Conservation (phyloP, 2,113 vertebrate species). For the Pogona vitticeps region DNA sequence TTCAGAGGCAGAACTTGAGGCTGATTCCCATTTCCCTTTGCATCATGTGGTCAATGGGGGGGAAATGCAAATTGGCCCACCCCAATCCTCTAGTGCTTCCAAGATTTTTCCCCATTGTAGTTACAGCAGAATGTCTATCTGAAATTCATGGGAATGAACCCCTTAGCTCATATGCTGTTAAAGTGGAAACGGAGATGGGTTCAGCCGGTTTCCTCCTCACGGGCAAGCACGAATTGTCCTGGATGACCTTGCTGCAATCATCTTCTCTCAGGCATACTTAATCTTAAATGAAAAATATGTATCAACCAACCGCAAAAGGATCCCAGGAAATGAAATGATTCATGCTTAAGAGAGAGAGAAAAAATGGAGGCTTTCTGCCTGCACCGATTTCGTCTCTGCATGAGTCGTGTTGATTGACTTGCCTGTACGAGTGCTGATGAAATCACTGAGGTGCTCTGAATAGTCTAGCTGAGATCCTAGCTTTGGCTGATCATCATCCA, state of each 20-base stretch:
- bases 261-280: neutral
- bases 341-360: neutral
- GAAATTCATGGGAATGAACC: too few relatives aligned
- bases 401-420: neutral
- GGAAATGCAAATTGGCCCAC: too few relatives aligned
- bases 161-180: neutral
- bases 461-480: neutral
- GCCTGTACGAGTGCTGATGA: neutral
- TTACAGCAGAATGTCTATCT: too few relatives aligned
- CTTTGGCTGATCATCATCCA: neutral
- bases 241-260: neutral
- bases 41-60: too few relatives aligned
- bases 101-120: too few relatives aligned
- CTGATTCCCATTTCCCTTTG: too few relatives aligned
- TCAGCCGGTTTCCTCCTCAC: neutral
- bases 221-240: neutral
- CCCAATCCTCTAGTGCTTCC: too few relatives aligned
- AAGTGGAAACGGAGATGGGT: neutral
- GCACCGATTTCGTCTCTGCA: too few relatives aligned
- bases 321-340: neutral
- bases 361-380: too few relatives aligned
- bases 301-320: neutral
- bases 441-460: too few relatives aligned
- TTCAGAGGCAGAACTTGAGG: too few relatives aligned
- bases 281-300: neutral